These are phyloP conservation scores for Coregonus ussuriensis DNA, from an alignment of 2,797 vertebrate species.

Conservation along the genomic window DNA sequence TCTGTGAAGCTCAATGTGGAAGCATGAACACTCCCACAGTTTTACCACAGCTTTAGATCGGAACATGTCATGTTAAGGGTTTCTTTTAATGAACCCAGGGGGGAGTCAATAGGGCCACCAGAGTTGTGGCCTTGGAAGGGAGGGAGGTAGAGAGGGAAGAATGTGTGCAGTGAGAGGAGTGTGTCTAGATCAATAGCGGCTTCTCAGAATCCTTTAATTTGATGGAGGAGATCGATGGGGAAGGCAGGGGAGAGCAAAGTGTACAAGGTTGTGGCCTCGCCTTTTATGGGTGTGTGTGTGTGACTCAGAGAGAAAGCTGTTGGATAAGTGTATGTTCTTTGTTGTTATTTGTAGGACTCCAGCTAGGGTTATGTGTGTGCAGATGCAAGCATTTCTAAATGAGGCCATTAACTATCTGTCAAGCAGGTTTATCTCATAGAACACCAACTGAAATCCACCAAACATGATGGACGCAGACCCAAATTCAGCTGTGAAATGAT, in stretches of 20 bases:
- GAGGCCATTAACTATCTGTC: slow-evolving; percentile 44
- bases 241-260: slow-evolving; percentile 53
- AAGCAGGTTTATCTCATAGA: slow-evolving; percentile 36
- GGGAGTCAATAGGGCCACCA: slow-evolving; percentile 60
- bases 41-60: neutral
- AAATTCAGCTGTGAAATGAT: slow-evolving; percentile 23
- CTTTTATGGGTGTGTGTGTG: slow-evolving; percentile 25
- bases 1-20: neutral
- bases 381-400: neutral
- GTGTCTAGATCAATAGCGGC: slow-evolving; percentile 70
- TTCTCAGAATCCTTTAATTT: slow-evolving; percentile 75
- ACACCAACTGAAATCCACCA: slow-evolving; percentile 15
- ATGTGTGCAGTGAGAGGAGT: slow-evolving; percentile 48
- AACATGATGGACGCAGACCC: slow-evolving; percentile 19
- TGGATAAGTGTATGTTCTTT: too few relatives aligned
- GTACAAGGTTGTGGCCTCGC: slow-evolving; percentile 41
- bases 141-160: neutral
- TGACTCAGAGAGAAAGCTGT: too few relatives aligned
- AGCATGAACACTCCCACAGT: neutral
- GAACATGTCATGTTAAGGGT: slow-evolving; percentile 23
- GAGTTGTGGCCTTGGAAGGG: slow-evolving; percentile 27
- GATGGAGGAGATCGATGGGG: slow-evolving; percentile 70
- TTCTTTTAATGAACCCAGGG: slow-evolving; percentile 49
- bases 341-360: neutral
- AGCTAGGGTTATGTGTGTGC: neutral